Percentiles rank a stretch among this genome's conserved stretches.
phyloP scores from a whole-genome alignment of 2,888 invertebrate species.

The Sphaerophoria taeniata region DNA sequence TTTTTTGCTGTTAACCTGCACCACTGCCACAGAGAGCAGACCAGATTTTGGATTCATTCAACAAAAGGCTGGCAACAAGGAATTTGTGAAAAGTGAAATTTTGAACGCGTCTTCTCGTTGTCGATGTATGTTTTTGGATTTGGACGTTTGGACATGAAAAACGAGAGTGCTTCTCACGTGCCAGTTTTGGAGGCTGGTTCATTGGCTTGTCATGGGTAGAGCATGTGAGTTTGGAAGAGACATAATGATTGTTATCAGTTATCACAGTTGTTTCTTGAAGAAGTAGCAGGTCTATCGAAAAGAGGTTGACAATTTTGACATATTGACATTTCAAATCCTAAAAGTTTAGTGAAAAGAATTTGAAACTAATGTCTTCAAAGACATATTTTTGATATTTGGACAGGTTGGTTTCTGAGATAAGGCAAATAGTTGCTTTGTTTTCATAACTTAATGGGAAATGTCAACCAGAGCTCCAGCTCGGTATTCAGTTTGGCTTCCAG shows the following conservation, averaged over 20 bases:
- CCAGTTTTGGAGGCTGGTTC: constrained; percentile 62
- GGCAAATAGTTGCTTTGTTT: too few relatives aligned
- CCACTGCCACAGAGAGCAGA: neutral
- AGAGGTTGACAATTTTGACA: too few relatives aligned
- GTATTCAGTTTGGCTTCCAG: too few relatives aligned
- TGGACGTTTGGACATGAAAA: constrained; percentile 52
- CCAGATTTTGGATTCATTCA: constrained; percentile 58
- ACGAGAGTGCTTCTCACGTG: constrained; percentile 73
- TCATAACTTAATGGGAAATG: too few relatives aligned
- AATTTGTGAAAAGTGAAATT: constrained; percentile 52
- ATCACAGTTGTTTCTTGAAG: constrained; percentile 32
- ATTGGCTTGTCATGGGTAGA: constrained; percentile 54
- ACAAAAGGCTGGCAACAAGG: constrained; percentile 41
- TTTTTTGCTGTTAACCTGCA: constrained; percentile 35
- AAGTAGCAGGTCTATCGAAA: too few relatives aligned
- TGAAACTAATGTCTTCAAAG: too few relatives aligned
- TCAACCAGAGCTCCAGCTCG: too few relatives aligned
- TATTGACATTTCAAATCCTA: too few relatives aligned
- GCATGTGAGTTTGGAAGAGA: constrained; percentile 23
- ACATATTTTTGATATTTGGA: too few relatives aligned
- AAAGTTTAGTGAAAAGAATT: too few relatives aligned
- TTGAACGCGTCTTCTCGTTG: constrained; percentile 11
- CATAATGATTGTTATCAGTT: constrained; percentile 36
- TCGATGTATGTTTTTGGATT: neutral
- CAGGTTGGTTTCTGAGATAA: too few relatives aligned